Conservation (phyloP, 2,888 invertebrate genomes). For the Teleiodes luculella region DNA sequence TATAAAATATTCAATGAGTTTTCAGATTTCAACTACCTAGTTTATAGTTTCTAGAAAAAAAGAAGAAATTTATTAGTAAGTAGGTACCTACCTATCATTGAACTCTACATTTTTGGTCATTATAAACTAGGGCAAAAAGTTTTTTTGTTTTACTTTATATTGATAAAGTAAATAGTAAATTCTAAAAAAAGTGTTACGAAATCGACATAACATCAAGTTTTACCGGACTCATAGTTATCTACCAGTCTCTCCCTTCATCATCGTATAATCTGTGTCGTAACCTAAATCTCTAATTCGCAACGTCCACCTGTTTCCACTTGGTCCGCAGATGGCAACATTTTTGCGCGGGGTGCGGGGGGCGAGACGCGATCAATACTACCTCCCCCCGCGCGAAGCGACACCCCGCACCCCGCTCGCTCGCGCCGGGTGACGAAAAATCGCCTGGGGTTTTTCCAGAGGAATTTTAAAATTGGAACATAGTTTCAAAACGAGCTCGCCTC, state of each 20-base stretch:
- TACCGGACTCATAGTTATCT: neutral
- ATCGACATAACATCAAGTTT: neutral
- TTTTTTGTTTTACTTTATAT: too few relatives aligned
- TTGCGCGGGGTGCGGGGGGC: constrained; percentile 25
- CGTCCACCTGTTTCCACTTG: constrained; percentile 6
- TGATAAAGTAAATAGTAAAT: too few relatives aligned
- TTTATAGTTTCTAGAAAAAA: too few relatives aligned
- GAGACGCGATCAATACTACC: constrained; percentile 52
- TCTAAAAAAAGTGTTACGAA: too few relatives aligned
- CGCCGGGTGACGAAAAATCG: constrained; percentile 31
- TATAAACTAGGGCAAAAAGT: too few relatives aligned
- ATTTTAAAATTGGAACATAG: neutral
- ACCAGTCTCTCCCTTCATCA: neutral
- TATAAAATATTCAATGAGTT: too few relatives aligned
- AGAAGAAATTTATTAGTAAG: too few relatives aligned
- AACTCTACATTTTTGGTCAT: too few relatives aligned
- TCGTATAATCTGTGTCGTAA: neutral
- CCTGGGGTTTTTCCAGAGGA: neutral
- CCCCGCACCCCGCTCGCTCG: constrained; percentile 32
- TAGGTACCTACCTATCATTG: too few relatives aligned
- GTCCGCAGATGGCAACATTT: constrained; percentile 15
- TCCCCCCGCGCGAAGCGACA: constrained; percentile 33
- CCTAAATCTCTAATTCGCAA: constrained; percentile 2
- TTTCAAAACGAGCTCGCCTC: neutral
- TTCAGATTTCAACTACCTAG: too few relatives aligned